phyloP scores from a whole-genome alignment of 35 echinoderm and acorn worm genomes.

The Acanthaster planci region DNA sequence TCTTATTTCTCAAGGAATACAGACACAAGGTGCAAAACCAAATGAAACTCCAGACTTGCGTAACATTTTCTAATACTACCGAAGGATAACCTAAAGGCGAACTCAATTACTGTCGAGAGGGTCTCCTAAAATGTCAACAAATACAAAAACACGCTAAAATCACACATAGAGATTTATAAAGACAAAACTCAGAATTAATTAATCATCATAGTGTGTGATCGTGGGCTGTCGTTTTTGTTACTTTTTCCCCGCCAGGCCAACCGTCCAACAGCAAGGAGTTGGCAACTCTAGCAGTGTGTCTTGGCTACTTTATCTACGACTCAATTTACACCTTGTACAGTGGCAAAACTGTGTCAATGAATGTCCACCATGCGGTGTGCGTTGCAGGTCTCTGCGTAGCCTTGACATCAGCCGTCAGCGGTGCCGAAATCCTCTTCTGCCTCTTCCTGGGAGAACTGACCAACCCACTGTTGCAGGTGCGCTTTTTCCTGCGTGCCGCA shows the following conservation, averaged over 20 bases:
- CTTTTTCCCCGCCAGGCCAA: slow-evolving; percentile 46
- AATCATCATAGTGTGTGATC: not conserved
- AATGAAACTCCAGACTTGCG: too few species aligned
- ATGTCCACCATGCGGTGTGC: slow-evolving; percentile 72
- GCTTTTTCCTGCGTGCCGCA: slow-evolving; percentile 77
- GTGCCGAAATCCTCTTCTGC: slow-evolving; percentile 73
- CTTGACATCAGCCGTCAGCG: slow-evolving; percentile 44
- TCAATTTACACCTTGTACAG: slow-evolving; percentile 75
- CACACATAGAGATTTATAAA: too few species aligned
- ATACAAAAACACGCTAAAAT: too few species aligned
- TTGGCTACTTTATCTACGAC: slow-evolving; percentile 94
- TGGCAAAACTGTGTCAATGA: slow-evolving; percentile 61
- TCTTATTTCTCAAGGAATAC: too few species aligned
- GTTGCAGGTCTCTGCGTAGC: slow-evolving; percentile 51
- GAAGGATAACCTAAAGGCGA: too few species aligned
- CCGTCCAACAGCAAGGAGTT: slow-evolving; percentile 66
- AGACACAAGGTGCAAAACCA: too few species aligned
- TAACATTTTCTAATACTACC: too few species aligned
- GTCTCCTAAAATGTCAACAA: too few species aligned
- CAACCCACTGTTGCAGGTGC: slow-evolving; percentile 80
- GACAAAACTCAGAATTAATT: not conserved
- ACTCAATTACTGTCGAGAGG: too few species aligned
- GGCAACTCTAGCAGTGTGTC: slow-evolving; percentile 64
- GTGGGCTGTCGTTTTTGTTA: not conserved
- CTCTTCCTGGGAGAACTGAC: slow-evolving; percentile 83